Evolutionary conservation across 2,888 invertebrate species (phyloP).

Genomic region (Pristionchus maxplancki): DNA sequence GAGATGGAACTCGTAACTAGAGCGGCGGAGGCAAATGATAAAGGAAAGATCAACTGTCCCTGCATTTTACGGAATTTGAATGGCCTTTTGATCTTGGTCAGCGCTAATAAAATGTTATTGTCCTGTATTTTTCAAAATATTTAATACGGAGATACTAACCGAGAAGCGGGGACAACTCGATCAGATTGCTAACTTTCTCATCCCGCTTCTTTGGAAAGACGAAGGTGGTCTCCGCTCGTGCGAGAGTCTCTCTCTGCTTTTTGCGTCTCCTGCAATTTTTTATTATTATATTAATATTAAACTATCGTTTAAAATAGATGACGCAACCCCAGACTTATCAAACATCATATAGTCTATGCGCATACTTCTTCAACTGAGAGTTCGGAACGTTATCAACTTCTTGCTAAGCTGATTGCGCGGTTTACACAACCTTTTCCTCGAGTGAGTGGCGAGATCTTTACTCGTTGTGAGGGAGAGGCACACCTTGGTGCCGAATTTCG

Average conservation of each 20-base stretch:
- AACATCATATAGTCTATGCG: not conserved
- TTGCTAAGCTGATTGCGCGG: conserved; percentile 30
- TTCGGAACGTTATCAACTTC: conserved; percentile 27
- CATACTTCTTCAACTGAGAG: not conserved
- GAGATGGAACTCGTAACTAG: too few species aligned
- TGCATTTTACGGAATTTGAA: too few species aligned
- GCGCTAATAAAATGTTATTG: too few species aligned
- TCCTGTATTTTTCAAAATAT: too few species aligned
- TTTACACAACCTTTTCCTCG: conserved; percentile 39
- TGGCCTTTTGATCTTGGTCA: too few species aligned
- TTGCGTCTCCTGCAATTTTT: conserved; percentile 59
- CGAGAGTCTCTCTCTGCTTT: conserved; percentile 54
- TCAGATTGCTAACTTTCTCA: conserved; percentile 70
- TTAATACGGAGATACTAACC: conserved; percentile 61
- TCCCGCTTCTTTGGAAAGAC: conserved; percentile 67
- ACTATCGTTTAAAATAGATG: too few species aligned
- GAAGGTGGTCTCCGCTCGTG: conserved; percentile 42
- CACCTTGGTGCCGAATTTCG: not conserved
- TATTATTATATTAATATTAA: too few species aligned
- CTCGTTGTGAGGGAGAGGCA: not conserved
- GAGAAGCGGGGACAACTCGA: conserved; percentile 71
- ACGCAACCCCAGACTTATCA: too few species aligned
- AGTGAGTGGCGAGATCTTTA: conserved; percentile 11
- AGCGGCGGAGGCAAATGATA: too few species aligned
- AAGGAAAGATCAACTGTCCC: too few species aligned